Evolutionary conservation across 2,113 vertebrate species (phyloP), one percentile per base, ranked within the genome.

Genomic region (Indicator maculatus): DNA sequence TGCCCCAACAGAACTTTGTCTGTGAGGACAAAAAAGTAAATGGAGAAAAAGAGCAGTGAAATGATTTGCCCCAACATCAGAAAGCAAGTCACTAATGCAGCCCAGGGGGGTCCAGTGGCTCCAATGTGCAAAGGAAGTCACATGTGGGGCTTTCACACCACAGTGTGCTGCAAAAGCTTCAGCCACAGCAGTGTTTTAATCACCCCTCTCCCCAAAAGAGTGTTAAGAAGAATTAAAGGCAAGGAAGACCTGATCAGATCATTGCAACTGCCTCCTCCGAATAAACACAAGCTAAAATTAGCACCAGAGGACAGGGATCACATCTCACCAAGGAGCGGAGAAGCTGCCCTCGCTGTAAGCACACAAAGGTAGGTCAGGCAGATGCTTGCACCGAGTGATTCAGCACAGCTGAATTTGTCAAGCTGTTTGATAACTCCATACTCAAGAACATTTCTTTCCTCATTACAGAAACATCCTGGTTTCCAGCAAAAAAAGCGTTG

Each of bases 341-440:
- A 77, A 90, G 83, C 79, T 1, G 1, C 81, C 81, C 77, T 86
- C 0, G 1, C 76, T 74, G 79, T 39, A 91, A 90, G 93, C 83
- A 71, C 79, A 41, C 28, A 56, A 88, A 83, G 83, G 53, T 83
- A 71, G 88, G 76, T 83, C 83, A 96, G 88, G 73, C 88, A 95
- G 90, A 93, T 86, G 86, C 91, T 94, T 91, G 95, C 1, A 0
- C 56, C 1, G 14, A 15, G 69, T 80, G 79, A 95, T 90, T 91
- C 74, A 67, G 64, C 1, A 0, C 72, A 88, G 90, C 73, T 90
- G 93, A 88, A 93, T 91, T 93, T 94, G 88, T 95, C 92, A 90
- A 88, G 65, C 83, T 95, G 90, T 75, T 93, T 93, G 95, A 96
- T 94, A 95, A 94, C 80, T 90, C 78, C 80, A 86, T 86, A 60